Conservation (phyloP, 2,797 vertebrate species). For the Huso huso region DNA sequence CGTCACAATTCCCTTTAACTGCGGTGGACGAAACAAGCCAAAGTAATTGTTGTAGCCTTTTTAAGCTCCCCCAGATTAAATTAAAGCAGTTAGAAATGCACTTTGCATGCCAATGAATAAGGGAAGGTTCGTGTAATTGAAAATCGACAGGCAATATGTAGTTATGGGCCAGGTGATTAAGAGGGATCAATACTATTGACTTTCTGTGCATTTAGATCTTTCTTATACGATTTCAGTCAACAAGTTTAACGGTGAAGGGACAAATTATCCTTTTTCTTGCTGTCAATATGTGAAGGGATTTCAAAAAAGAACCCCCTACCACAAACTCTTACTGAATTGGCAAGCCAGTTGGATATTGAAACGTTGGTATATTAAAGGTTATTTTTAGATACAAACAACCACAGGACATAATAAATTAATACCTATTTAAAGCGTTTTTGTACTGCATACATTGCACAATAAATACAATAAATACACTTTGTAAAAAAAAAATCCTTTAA, state of each 20-base stretch:
- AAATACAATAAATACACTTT: no score
- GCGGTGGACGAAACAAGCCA: constrained; percentile 4
- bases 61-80: constrained; percentile 18
- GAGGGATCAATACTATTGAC: constrained; percentile 28
- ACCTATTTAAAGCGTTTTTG: constrained; percentile 42
- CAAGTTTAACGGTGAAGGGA: constrained; percentile 22
- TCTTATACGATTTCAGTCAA: constrained; percentile 32
- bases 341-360: neutral
- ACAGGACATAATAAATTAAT: neutral
- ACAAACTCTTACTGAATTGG: constrained; percentile 10
- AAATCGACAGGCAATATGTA: constrained; percentile 29
- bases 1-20: constrained; percentile 2
- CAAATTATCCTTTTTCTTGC: constrained; percentile 15
- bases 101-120: constrained; percentile 22
- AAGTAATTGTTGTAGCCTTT: constrained; percentile 14
- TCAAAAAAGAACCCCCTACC: neutral
- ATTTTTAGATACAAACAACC: neutral
- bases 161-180: constrained; percentile 27
- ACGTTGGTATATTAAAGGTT: neutral
- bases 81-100: constrained; percentile 13
- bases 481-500: no score
- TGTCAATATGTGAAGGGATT: constrained; percentile 18
- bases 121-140: constrained; percentile 24
- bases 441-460: constrained; percentile 18
- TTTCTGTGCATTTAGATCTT: constrained; percentile 25